Percentiles rank a stretch among this genome's conserved stretches.
These are phyloP conservation scores for Enhydra lutris DNA, from an alignment of 2,113 vertebrate genomes.

Conservation along the genomic window DNA sequence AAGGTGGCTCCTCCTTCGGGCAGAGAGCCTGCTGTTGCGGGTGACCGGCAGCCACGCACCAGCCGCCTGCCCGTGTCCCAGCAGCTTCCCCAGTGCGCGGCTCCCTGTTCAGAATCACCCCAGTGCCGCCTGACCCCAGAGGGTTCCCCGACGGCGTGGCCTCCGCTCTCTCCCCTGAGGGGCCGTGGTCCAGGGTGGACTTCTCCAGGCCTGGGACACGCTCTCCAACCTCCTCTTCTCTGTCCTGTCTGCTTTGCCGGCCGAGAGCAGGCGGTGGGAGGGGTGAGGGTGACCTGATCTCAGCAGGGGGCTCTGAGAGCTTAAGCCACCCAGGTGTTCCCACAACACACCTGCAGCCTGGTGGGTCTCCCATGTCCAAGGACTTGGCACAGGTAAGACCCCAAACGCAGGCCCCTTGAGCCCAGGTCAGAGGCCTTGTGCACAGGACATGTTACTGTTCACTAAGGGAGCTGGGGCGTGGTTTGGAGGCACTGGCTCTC, in stretches of 20 bases:
- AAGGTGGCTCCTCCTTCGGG: too few species aligned
- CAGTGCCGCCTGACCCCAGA: too few species aligned
- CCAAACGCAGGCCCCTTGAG: not conserved
- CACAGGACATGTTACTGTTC: not conserved
- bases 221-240: not conserved
- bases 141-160: too few species aligned
- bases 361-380: not conserved
- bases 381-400: not conserved
- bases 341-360: not conserved
- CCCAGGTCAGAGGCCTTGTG: not conserved
- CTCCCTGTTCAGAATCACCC: too few species aligned
- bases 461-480: not conserved
- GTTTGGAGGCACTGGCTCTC: not conserved
- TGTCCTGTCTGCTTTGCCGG: not conserved
- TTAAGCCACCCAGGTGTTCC: not conserved
- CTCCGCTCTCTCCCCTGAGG: too few species aligned
- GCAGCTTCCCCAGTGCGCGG: too few species aligned
- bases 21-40: too few species aligned
- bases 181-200: not conserved
- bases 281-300: not conserved
- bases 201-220: not conserved
- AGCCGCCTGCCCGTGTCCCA: too few species aligned
- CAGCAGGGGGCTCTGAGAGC: not conserved
- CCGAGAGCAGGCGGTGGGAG: not conserved
- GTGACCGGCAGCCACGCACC: too few species aligned